Evolutionary conservation across 2,888 invertebrate genomes (phyloP).

Genomic region (Coremacera marginata): DNA sequence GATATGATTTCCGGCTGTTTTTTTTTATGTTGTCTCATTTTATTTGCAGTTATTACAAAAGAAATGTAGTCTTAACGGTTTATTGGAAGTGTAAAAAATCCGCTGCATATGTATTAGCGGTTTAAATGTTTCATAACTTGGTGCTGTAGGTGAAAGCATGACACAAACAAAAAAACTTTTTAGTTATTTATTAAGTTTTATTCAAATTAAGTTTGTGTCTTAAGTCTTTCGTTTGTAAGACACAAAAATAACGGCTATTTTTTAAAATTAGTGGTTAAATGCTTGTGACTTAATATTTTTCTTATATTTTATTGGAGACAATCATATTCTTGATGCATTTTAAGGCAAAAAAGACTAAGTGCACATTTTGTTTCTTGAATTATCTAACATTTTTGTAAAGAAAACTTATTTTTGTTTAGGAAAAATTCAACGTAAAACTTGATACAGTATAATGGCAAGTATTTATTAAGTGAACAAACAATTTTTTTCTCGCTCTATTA

Average conservation of each 20-base stretch:
- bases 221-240: slow-evolving; percentile 2
- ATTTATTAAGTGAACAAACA: too few species aligned
- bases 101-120: background rate
- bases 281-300: background rate
- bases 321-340: too few species aligned
- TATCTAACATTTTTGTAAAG: too few species aligned
- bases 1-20: slow-evolving; percentile 49
- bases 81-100: slow-evolving; percentile 22
- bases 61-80: slow-evolving; percentile 14
- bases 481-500: too few species aligned
- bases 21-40: slow-evolving; percentile 9
- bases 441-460: too few species aligned
- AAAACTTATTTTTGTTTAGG: too few species aligned
- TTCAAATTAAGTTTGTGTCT: background rate
- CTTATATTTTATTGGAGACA: background rate
- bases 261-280: too few species aligned
- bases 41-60: background rate
- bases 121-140: background rate
- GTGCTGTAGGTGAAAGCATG: background rate
- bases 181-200: background rate
- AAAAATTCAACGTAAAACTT: too few species aligned
- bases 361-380: too few species aligned
- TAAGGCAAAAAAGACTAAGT: too few species aligned
- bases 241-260: too few species aligned
- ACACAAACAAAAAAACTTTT: background rate